Evolutionary conservation across 2,797 vertebrate genomes (phyloP), one percentile per base, ranked within the genome.

Genomic region (Poecilia wingei): DNA sequence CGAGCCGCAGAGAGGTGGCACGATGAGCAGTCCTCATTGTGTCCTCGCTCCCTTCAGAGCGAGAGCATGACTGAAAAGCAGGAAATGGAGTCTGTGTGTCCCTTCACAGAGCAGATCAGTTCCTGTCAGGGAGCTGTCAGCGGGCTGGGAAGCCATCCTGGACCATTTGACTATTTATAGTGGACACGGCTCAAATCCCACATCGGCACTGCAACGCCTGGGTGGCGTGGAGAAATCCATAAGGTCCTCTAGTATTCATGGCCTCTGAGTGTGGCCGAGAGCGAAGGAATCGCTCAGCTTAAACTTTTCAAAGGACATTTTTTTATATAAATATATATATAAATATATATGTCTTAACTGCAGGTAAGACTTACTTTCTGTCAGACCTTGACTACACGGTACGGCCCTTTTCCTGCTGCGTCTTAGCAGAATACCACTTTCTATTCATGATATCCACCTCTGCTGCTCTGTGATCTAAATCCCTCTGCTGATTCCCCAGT

Each of bases 171-270:
- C 86, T 91, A 91, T 88, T 91, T 89, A 84, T 89, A 86, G 74
- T 86, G 82, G 84, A 87, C 89, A 88, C 77, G 83, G 88, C 84
- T 92, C 82, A 91, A 86, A 90, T 85, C 89, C 80, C 86, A 86
- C 77, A 84, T 82, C 57, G 66, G 72, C 69, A 28, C 72, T 68
- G 78, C 69, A 84, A 31, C 75, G 86, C 74, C 73, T 87, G 86
- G 89, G 82, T 72, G 68, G 79, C 41, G 80, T 79, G 84, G 74
- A 88, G 79, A 90, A 89, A 91, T 88, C 90, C 83, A 92, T 88
- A 85, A 88, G 82, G 85, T 86, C 78, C 83, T 88, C n/a, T 80
- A 88, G 83, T 88, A 89, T 92, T 88, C 88, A 91, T 91, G 81
- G 75, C 72, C 82, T 74, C 79, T 89, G 82, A 91, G 83, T 79